These are phyloP conservation scores for Megalonaias nervosa DNA, from an alignment of 1,140 invertebrate species.

Conservation along the genomic window DNA sequence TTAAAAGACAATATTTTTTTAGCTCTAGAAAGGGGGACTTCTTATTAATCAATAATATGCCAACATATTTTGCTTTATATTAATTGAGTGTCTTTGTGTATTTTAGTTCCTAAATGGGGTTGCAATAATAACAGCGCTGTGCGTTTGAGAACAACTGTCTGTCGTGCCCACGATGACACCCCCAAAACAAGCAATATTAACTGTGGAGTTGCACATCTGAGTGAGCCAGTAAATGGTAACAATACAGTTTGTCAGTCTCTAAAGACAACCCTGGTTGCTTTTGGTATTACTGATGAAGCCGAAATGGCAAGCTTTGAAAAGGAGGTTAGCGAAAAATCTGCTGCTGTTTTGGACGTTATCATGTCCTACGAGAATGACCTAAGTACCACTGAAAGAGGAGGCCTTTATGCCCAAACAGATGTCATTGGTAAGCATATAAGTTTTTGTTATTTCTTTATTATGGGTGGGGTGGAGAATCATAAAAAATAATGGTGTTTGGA, in stretches of 20 bases:
- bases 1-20: no score
- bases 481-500: neutral
- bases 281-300: conserved; percentile 12
- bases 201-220: conserved; percentile 34
- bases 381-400: conserved; percentile 37
- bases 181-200: conserved; percentile 19
- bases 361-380: conserved; percentile 38
- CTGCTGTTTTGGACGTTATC: conserved; percentile 33
- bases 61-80: no score
- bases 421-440: conserved; percentile 50
- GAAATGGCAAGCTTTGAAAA: conserved; percentile 4
- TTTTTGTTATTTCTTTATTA: conserved; percentile 17
- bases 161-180: conserved; percentile 27
- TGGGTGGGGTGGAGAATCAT: no score
- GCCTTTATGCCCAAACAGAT: conserved; percentile 45
- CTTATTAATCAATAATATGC: no score
- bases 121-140: conserved; percentile 5
- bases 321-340: conserved; percentile 16
- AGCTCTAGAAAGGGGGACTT: no score
- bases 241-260: conserved; percentile 42
- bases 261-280: conserved; percentile 42
- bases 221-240: conserved; percentile 43
- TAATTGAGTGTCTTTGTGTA: neutral
- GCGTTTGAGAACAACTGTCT: conserved; percentile 37
- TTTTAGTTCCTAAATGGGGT: neutral